These are phyloP conservation scores for Brachionus manjavacas DNA, from an alignment of 1,140 invertebrate species.

Conservation along the genomic window DNA sequence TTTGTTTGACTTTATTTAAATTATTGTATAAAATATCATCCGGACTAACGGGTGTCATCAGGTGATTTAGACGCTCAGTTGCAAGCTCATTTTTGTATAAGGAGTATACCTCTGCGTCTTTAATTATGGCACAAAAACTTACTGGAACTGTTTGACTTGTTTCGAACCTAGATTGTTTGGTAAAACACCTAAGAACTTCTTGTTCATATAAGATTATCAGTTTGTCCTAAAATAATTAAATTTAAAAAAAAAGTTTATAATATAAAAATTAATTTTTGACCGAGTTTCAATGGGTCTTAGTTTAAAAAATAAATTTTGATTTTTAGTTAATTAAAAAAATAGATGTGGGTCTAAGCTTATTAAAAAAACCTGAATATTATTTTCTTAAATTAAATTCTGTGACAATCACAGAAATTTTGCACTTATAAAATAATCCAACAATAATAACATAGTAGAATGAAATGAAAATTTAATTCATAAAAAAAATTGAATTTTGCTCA, in stretches of 20 bases:
- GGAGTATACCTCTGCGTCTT: slow-evolving; percentile 6
- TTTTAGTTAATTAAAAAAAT: too few relatives aligned
- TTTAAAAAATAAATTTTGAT: too few relatives aligned
- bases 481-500: too few relatives aligned
- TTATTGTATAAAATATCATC: not conserved
- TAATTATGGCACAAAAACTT: slow-evolving; percentile 9
- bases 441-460: too few relatives aligned
- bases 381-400: too few relatives aligned
- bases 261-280: too few relatives aligned
- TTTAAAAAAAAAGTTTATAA: not conserved
- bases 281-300: too few relatives aligned
- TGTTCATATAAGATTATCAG: slow-evolving; percentile 20
- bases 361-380: too few relatives aligned
- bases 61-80: not conserved
- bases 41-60: not conserved
- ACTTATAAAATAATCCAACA: too few relatives aligned
- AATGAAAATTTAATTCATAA: too few relatives aligned
- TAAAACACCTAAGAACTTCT: slow-evolving; percentile 27
- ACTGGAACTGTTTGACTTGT: not conserved
- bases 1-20: slow-evolving; percentile 12
- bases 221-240: slow-evolving; percentile 3
- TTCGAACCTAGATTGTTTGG: not conserved
- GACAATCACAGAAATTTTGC: too few relatives aligned
- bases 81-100: not conserved
- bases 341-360: too few relatives aligned